Conservation (phyloP, 92 coral and sea anemone species). For the Zoanthus solanderi region DNA sequence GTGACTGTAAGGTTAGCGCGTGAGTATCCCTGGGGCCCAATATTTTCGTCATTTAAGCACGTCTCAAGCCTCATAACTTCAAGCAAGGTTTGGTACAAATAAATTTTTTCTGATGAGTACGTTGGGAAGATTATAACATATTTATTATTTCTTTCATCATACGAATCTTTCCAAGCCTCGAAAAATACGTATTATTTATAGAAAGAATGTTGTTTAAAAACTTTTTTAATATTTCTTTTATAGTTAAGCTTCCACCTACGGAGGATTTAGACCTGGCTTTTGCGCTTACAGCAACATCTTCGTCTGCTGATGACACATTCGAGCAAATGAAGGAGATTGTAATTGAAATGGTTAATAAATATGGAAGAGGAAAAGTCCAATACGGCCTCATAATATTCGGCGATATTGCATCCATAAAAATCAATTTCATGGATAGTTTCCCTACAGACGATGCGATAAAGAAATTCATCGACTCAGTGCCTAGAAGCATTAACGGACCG, state of each 20-base stretch:
- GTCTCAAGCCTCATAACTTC: too few relatives aligned
- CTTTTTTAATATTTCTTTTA: background rate
- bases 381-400: conserved; percentile 63
- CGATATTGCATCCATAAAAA: conserved; percentile 34
- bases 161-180: too few relatives aligned
- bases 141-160: too few relatives aligned
- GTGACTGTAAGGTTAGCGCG: too few relatives aligned
- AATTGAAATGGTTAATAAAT: conserved; percentile 38
- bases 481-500: conserved; percentile 44
- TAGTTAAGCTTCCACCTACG: conserved; percentile 40
- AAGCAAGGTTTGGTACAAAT: too few relatives aligned
- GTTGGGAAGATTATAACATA: too few relatives aligned
- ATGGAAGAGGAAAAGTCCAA: conserved; percentile 44
- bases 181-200: too few relatives aligned
- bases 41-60: too few relatives aligned
- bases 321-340: conserved; percentile 56
- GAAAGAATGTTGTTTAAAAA: background rate
- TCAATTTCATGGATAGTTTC: conserved; percentile 34
- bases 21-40: too few relatives aligned
- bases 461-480: conserved; percentile 35
- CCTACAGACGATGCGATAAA: conserved; percentile 40
- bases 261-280: conserved; percentile 56
- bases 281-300: conserved; percentile 60
- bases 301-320: conserved; percentile 44
- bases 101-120: too few relatives aligned